phyloP scores from a whole-genome alignment of 2,113 vertebrate species.

The Trichomycterus rosablanca region DNA sequence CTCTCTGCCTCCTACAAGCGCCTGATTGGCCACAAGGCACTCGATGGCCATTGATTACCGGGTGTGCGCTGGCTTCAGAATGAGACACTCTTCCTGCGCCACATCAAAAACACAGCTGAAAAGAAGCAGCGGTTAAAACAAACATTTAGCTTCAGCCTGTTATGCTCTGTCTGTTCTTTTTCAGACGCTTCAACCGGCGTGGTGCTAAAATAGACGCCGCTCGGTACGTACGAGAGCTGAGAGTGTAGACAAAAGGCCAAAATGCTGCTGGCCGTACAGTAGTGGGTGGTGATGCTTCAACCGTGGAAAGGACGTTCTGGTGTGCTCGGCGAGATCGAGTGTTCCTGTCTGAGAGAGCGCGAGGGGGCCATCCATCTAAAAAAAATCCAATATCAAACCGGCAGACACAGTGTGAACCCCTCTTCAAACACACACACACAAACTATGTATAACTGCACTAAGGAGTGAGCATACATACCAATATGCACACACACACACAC shows the following conservation, averaged over 20 bases:
- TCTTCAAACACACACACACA: constrained; percentile 35
- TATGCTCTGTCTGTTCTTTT: constrained; percentile 2
- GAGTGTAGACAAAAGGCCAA: not conserved
- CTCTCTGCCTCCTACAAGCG: constrained; percentile 16
- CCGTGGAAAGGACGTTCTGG: constrained; percentile 3
- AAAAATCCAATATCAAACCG: constrained; percentile 30
- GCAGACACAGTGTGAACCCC: constrained; percentile 14
- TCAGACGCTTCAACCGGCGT: constrained; percentile 3
- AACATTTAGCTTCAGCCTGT: not conserved
- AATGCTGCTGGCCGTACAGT: not conserved
- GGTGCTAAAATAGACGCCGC: not conserved
- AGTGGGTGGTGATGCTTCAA: not conserved
- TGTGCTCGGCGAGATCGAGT: constrained; percentile 11
- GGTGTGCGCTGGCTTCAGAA: constrained; percentile 22
- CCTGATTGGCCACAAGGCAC: constrained; percentile 27
- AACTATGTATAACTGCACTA: not conserved
- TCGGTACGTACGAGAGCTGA: not conserved
- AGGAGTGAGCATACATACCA: constrained; percentile 6
- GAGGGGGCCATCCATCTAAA: constrained; percentile 30
- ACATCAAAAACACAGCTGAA: not conserved
- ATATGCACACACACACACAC: constrained; percentile 10
- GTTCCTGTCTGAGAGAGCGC: constrained; percentile 5
- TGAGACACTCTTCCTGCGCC: not conserved
- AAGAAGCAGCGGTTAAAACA: not conserved
- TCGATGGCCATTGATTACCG: constrained; percentile 37